Conservation (phyloP, 1,140 invertebrate genomes). For the Chymomyza costata region DNA sequence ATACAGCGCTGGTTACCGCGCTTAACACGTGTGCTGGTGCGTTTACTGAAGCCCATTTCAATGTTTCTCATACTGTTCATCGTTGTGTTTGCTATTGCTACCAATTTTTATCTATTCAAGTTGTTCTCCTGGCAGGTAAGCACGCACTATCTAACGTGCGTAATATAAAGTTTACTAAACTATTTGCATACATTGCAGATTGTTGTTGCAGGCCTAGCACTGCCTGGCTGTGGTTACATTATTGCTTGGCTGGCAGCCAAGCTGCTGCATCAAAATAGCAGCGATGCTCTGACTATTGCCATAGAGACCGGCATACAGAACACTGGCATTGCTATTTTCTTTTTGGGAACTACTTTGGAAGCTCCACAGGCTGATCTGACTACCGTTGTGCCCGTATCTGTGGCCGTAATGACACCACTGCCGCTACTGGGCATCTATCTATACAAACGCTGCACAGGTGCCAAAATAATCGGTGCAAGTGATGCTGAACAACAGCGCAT, state of each 20-base stretch:
- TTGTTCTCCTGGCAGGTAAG: constrained; percentile 91
- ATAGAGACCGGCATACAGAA: constrained; percentile 97
- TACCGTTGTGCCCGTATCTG: constrained; percentile 91
- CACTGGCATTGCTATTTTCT: constrained; percentile 90
- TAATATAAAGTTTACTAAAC: no score
- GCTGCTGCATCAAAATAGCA: constrained; percentile 79
- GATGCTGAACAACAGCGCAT: constrained; percentile 36
- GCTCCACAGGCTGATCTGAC: constrained; percentile 88
- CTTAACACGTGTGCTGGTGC: constrained; percentile 82
- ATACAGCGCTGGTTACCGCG: constrained; percentile 83
- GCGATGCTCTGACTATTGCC: constrained; percentile 88
- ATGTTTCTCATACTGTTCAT: constrained; percentile 90
- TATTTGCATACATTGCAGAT: constrained; percentile 80
- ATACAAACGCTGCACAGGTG: constrained; percentile 33
- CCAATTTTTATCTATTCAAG: constrained; percentile 94
- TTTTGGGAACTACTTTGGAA: constrained; percentile 82
- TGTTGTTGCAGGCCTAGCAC: constrained; percentile 85
- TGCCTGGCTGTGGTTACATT: constrained; percentile 92
- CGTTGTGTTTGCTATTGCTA: constrained; percentile 92
- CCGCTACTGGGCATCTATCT: constrained; percentile 79
- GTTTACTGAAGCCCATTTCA: constrained; percentile 91
- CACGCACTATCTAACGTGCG: constrained; percentile 1
- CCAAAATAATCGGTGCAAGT: not conserved
- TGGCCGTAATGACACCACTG: constrained; percentile 95
- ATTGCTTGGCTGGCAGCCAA: constrained; percentile 81